Conservation (phyloP, 2,888 invertebrate species). For the Chymomyza procnemis region DNA sequence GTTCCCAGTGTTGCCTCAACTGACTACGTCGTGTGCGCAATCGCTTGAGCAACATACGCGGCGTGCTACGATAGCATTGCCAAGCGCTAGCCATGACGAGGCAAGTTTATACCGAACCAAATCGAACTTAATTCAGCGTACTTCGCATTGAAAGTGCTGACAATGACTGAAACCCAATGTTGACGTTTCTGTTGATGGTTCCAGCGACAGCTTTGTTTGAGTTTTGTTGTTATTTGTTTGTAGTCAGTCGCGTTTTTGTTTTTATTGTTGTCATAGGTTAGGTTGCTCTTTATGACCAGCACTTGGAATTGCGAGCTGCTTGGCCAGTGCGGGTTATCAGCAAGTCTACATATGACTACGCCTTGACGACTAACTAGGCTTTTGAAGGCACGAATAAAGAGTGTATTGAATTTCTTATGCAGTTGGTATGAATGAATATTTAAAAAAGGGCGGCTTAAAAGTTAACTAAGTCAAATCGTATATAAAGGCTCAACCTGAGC, state of each 20-base stretch:
- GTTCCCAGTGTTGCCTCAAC: slow-evolving; percentile 56
- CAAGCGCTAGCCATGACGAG: slow-evolving; percentile 43
- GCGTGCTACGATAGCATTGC: slow-evolving; percentile 36
- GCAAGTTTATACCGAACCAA: slow-evolving; percentile 18
- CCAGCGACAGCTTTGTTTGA: background rate
- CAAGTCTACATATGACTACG: background rate
- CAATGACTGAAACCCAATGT: slow-evolving; percentile 29
- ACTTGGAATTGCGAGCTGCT: no score
- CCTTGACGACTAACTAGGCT: background rate
- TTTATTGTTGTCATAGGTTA: slow-evolving; percentile 1
- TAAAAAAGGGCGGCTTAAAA: no score
- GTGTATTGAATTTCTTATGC: no score
- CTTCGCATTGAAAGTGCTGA: slow-evolving; percentile 17
- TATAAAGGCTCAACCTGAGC: no score
- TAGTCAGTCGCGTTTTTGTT: background rate
- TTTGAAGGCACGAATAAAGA: no score
- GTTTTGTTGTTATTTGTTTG: background rate
- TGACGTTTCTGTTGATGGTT: background rate
- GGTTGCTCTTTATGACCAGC: background rate
- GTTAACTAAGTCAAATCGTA: no score
- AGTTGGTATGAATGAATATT: no score
- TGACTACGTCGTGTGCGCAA: slow-evolving; percentile 57
- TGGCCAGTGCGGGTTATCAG: background rate
- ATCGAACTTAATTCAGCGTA: slow-evolving; percentile 6
- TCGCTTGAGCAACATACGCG: slow-evolving; percentile 62